These are phyloP conservation scores for Trachymyrmex cornetzi DNA, from an alignment of 1,140 invertebrate species.

Conservation along the genomic window DNA sequence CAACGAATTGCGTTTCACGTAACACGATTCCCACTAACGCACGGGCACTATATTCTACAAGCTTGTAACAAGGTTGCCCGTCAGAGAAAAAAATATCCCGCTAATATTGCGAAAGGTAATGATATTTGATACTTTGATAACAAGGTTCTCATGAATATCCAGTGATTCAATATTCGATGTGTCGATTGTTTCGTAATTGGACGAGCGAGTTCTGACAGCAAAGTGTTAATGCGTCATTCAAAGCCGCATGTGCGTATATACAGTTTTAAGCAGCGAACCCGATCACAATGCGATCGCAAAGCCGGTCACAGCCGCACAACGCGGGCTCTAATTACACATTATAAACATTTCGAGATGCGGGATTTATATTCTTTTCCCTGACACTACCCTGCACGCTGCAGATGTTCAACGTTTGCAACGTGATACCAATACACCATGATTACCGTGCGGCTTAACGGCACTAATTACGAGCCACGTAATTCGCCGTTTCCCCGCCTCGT, in stretches of 20 bases:
- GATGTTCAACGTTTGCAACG: conserved; percentile 42
- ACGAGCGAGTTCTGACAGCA: background rate
- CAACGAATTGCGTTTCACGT: conserved; percentile 15
- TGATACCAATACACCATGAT: conserved; percentile 62
- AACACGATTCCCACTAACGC: conserved; percentile 11
- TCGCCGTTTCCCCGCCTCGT: conserved; percentile 60
- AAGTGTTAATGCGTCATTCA: conserved; percentile 30
- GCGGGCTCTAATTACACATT: conserved; percentile 41
- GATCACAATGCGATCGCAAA: background rate
- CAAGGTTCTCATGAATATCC: conserved; percentile 9
- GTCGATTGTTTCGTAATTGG: conserved; percentile 38
- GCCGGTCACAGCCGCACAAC: background rate
- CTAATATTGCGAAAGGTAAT: conserved; percentile 20
- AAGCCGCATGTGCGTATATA: conserved; percentile 13
- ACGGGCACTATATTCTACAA: background rate
- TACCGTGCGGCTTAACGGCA: conserved; percentile 61
- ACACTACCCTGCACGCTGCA: background rate
- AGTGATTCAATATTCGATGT: conserved; percentile 22
- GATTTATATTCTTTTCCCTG: conserved; percentile 55
- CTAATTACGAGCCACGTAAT: conserved; percentile 70
- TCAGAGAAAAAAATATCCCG: background rate
- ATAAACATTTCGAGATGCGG: conserved; percentile 25
- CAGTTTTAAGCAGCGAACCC: conserved; percentile 30
- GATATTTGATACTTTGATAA: conserved; percentile 13
- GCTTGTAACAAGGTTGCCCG: background rate